phyloP scores from a whole-genome alignment of 2,888 invertebrate species.

The Chrysolina haemoptera region DNA sequence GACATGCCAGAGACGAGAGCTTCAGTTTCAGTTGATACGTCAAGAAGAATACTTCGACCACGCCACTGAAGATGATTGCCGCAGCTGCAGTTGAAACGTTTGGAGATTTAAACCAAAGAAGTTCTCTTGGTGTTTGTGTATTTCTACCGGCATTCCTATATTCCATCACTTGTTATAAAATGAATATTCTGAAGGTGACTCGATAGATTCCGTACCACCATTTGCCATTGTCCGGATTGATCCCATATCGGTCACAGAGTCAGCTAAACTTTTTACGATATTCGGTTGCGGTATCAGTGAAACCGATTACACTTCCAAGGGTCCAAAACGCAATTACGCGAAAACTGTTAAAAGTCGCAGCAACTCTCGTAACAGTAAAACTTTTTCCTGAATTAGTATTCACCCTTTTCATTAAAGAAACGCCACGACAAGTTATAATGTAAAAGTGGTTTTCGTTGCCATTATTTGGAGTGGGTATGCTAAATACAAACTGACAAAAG shows the following conservation, averaged over 20 bases:
- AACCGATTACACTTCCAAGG: constrained; percentile 35
- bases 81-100: too few species aligned
- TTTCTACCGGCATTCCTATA: too few species aligned
- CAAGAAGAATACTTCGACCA: too few species aligned
- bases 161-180: too few species aligned
- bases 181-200: too few species aligned
- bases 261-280: constrained; percentile 24
- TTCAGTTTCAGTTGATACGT: too few species aligned
- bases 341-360: constrained; percentile 39
- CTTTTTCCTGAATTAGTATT: constrained; percentile 39
- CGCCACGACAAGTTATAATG: constrained; percentile 31
- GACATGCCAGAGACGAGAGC: too few species aligned
- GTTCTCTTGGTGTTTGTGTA: too few species aligned
- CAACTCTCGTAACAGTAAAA: constrained; percentile 38
- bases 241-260: constrained; percentile 3
- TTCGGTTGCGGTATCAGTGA: constrained; percentile 22
- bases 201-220: neutral
- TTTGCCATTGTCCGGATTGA: neutral
- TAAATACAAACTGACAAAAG: constrained; percentile 32
- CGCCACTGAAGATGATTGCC: too few species aligned
- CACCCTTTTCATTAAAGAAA: constrained; percentile 42
- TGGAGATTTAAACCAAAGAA: too few species aligned
- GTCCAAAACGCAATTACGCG: constrained; percentile 37
- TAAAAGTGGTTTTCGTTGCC: constrained; percentile 27
- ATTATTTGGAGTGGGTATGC: constrained; percentile 27